Evolutionary conservation across 1,140 invertebrate genomes (phyloP), one percentile per base, ranked within the genome.

Genomic region (Proctacanthus coquilletti): DNA sequence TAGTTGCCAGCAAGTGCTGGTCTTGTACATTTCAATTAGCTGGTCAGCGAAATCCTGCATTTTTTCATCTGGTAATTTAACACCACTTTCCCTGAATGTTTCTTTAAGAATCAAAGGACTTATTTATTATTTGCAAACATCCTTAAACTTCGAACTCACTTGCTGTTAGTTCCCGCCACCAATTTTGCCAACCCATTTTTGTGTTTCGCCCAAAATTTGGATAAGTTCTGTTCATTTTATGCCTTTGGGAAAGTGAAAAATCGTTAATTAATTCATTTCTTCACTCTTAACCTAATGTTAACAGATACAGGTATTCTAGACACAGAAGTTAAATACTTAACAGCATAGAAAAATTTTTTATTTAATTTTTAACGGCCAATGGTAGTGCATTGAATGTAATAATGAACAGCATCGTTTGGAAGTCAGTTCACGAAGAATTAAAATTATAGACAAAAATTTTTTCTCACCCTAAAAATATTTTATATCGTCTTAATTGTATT

Each of bases 161-260:
- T 41, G 46, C 47, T 46, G 57, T 58, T 42, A 59, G 49, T 40
- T 59, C 53, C 32, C 60, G 65, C 88, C 88, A 94, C 86, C 87
- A 94, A 25, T 75, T 65, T 48, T 77, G 57, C 73, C 83, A 85
- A 8, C 71, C 70, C 21, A 88, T 62, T 2, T 72, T 71, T 2
- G 68, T 66, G 14, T 65, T 53, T 40, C 64, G 63, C 1, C 87
- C 87, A 62, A 77, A 94, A 61, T 88, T 83, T 6, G 86, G 87
- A 65, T 87, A 72, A 34, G 75, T 56, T 29, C 54, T 47, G 43
- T 66, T 71, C 59, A 85, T 69, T 8, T 53, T 47, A 41, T 53
- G 49, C 56, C 56, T 59, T 13, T n/a, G n/a, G n/a, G n/a, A 27
- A 2, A 34, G 32, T 0, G n/a, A 17, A 21, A 20, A 0, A 15